These are phyloP conservation scores for Formica exsecta DNA, from an alignment of 1,140 invertebrate genomes.

Conservation along the genomic window DNA sequence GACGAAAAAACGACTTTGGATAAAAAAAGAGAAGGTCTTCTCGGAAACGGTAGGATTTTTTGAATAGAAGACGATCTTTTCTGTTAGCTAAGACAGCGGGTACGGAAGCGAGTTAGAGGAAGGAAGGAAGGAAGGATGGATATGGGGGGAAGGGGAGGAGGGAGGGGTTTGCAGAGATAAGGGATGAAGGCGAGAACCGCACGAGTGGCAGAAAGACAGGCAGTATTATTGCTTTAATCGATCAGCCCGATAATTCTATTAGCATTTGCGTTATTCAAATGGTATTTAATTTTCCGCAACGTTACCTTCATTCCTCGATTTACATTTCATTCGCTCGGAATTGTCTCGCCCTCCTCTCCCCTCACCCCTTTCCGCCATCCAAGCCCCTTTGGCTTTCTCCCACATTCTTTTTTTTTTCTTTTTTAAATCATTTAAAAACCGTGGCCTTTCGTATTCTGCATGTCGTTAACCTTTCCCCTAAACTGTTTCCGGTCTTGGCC, in stretches of 20 bases:
- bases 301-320: conserved; percentile 84
- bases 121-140: not conserved
- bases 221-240: conserved; percentile 81
- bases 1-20: conserved; percentile 25
- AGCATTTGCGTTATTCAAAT: conserved; percentile 84
- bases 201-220: conserved; percentile 67
- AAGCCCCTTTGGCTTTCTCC: conserved; percentile 10
- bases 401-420: conserved; percentile 35
- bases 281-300: conserved; percentile 85
- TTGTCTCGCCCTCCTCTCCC: conserved; percentile 64
- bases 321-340: conserved; percentile 83
- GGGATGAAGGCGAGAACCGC: conserved; percentile 17
- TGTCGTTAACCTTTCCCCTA: conserved; percentile 82
- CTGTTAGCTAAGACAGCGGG: conserved; percentile 53
- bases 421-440: conserved; percentile 80
- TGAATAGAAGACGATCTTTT: conserved; percentile 38
- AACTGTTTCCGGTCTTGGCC: conserved; percentile 64
- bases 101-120: conserved; percentile 11
- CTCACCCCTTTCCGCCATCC: not conserved
- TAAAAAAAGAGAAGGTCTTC: conserved; percentile 17
- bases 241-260: conserved; percentile 83
- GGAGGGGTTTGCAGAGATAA: not conserved
- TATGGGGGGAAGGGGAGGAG: no score
- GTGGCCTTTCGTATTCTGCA: conserved; percentile 79
- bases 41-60: conserved; percentile 40